Percentiles rank a stretch among this genome's conserved stretches.
These are phyloP conservation scores for Trissolcus japonicus DNA, from an alignment of 2,888 invertebrate species.

Conservation along the genomic window DNA sequence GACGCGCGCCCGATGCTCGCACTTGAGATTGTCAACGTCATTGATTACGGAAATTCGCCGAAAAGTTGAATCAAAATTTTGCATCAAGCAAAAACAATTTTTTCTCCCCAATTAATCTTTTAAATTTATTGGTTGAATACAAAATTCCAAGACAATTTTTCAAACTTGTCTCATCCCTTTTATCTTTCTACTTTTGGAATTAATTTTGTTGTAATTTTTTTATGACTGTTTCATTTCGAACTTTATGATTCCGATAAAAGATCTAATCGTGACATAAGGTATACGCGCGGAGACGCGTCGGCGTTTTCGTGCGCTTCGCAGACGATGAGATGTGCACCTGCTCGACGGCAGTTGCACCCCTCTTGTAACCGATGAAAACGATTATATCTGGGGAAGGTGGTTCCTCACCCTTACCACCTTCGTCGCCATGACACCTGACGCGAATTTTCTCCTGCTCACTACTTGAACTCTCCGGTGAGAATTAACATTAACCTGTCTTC, in stretches of 20 bases:
- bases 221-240: not conserved
- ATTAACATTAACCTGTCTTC: slow-evolving; percentile 70
- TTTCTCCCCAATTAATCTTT: not conserved
- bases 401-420: slow-evolving; percentile 56
- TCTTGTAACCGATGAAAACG: slow-evolving; percentile 64
- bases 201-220: too few relatives aligned
- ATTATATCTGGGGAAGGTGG: slow-evolving; percentile 71
- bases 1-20: slow-evolving; percentile 40
- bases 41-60: slow-evolving; percentile 20
- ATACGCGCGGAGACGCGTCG: slow-evolving; percentile 28
- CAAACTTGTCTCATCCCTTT: too few relatives aligned
- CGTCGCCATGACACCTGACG: slow-evolving; percentile 72
- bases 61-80: too few relatives aligned
- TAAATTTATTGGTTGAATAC: not conserved
- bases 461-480: slow-evolving; percentile 68
- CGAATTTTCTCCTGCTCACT: slow-evolving; percentile 47
- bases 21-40: slow-evolving; percentile 33
- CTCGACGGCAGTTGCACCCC: slow-evolving; percentile 72
- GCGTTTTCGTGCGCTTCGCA: slow-evolving; percentile 29
- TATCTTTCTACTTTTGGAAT: not conserved
- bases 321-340: slow-evolving; percentile 66
- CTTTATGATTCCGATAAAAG: not conserved
- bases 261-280: slow-evolving; percentile 51
- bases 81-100: not conserved
- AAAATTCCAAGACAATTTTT: not conserved